Evolutionary conservation across 1,140 invertebrate species (phyloP).

Genomic region (Penaeus indicus): DNA sequence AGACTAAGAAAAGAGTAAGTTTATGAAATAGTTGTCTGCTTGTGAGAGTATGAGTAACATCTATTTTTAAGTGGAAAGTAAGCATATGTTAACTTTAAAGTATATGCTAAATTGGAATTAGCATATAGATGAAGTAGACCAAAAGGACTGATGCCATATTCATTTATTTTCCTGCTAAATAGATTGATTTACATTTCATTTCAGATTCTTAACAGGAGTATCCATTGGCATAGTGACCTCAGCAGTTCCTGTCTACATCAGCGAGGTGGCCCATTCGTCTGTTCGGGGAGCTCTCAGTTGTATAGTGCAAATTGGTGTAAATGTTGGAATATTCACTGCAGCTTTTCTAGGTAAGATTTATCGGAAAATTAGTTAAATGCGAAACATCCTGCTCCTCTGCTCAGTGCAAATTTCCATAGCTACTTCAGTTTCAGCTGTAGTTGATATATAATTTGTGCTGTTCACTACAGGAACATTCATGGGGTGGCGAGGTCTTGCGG

Average conservation of each 20-base stretch:
- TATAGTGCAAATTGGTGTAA: conserved; percentile 56
- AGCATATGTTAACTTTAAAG: too few species aligned
- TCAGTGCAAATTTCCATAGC: too few species aligned
- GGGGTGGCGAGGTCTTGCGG: conserved; percentile 50
- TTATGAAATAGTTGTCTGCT: too few species aligned
- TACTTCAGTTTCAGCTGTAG: background rate
- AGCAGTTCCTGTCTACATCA: conserved; percentile 54
- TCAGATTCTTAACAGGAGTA: conserved; percentile 51
- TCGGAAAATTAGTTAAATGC: background rate
- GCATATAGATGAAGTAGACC: too few species aligned
- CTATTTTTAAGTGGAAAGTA: too few species aligned
- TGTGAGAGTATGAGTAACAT: too few species aligned
- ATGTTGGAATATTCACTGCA: conserved; percentile 54
- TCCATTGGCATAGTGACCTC: conserved; percentile 51
- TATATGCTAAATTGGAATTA: too few species aligned
- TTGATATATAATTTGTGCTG: background rate
- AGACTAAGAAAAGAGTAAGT: too few species aligned
- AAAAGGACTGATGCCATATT: too few species aligned
- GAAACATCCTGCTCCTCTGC: too few species aligned
- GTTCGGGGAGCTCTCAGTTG: conserved; percentile 50
- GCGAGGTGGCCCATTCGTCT: conserved; percentile 56
- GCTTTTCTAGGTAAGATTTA: conserved; percentile 46
- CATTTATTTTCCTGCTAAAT: too few species aligned
- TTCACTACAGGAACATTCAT: conserved; percentile 46
- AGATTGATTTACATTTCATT: background rate